Conservation (phyloP, 2,113 vertebrate species). For the Colaptes auratus region DNA sequence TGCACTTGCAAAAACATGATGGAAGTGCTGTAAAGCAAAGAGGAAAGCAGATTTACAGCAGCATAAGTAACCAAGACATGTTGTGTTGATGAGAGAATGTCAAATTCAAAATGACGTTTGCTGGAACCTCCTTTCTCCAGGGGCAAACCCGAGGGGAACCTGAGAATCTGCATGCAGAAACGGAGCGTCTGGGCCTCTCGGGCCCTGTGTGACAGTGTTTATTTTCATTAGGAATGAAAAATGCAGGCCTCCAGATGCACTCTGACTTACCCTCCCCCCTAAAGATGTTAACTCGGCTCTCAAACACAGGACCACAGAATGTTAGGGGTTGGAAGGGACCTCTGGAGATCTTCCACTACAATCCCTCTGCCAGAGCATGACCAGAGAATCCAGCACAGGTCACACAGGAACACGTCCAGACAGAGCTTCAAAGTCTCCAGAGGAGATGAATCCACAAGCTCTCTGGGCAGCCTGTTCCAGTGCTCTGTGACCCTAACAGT, state of each 20-base stretch:
- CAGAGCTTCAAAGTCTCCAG: too few species aligned
- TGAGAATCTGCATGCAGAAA: background rate
- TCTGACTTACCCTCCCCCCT: rapidly evolving
- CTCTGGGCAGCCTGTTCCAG: too few species aligned
- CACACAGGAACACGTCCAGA: too few species aligned
- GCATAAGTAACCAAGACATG: background rate
- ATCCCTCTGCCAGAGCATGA: too few species aligned
- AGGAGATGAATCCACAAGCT: too few species aligned
- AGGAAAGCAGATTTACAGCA: constrained; percentile 11
- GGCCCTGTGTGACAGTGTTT: background rate
- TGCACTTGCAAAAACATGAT: constrained; percentile 19
- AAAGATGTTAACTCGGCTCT: background rate
- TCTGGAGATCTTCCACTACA: too few species aligned
- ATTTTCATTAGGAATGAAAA: background rate
- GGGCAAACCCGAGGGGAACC: background rate
- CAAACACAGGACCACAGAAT: too few species aligned
- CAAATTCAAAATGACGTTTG: background rate
- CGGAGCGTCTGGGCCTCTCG: background rate
- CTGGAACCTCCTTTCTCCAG: background rate
- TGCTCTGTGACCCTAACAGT: too few species aligned
- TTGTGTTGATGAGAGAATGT: background rate
- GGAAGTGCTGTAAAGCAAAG: constrained; percentile 19
- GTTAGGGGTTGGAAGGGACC: too few species aligned
- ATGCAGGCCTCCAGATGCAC: background rate
- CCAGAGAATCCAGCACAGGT: too few species aligned